A percentile compares a stretch with the other conserved stretches of the same genome.
These are phyloP conservation scores for Sciurus vulgaris DNA, from an alignment of 2,797 vertebrate genomes.

Conservation along the genomic window DNA sequence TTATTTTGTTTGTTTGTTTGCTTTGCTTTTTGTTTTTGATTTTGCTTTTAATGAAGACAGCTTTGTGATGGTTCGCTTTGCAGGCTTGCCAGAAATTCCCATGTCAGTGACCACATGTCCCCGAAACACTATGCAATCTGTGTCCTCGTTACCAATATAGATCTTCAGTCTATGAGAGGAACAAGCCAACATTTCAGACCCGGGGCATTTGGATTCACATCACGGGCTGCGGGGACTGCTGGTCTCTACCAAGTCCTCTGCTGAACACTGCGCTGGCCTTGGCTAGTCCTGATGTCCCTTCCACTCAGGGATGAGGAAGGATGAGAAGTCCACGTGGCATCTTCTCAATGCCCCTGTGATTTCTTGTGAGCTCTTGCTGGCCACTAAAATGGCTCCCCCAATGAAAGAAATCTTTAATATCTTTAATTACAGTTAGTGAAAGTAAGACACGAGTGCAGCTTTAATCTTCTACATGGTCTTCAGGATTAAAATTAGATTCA, in stretches of 20 bases:
- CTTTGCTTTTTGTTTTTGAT: not conserved
- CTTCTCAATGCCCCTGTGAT: not conserved
- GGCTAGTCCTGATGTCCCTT: not conserved
- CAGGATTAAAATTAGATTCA: constrained; percentile 87
- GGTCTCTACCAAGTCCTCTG: not conserved
- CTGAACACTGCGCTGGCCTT: not conserved
- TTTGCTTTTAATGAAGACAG: not conserved
- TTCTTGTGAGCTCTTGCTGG: constrained; percentile 13
- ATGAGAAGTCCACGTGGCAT: not conserved
- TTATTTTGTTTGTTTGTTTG: not conserved
- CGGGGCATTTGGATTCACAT: not conserved
- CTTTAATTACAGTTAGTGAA: constrained; percentile 89
- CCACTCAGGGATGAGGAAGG: not conserved
- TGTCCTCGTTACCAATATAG: not conserved
- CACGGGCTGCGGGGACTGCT: not conserved
- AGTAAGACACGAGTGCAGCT: constrained; percentile 83
- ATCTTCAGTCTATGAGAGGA: not conserved
- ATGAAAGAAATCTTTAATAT: constrained; percentile 76
- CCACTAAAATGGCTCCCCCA: constrained; percentile 70
- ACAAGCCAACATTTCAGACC: not conserved
- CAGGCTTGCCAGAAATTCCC: not conserved
- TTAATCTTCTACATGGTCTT: constrained; percentile 88
- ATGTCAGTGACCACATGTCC: not conserved
- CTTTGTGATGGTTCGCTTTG: not conserved
- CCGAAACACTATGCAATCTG: not conserved